phyloP scores from a whole-genome alignment of 2,888 invertebrate genomes.

The Geotrupes spiniger region DNA sequence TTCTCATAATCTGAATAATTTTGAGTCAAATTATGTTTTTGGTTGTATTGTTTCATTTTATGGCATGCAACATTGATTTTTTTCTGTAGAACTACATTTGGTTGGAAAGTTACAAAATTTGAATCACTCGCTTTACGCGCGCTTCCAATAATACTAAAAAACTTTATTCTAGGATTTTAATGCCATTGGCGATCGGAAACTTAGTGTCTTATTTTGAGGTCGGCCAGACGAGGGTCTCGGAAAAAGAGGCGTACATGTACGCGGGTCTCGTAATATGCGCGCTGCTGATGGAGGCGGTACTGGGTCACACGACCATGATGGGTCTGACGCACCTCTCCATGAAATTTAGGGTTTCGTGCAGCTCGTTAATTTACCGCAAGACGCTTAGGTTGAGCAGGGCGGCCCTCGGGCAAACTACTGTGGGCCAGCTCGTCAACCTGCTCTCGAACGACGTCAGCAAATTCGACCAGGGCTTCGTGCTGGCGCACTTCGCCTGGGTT shows the following conservation, averaged over 20 bases:
- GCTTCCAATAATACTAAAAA: no score
- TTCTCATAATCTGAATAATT: no score
- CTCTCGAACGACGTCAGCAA: slow-evolving; percentile 68
- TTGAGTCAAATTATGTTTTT: no score
- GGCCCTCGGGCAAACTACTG: slow-evolving; percentile 61
- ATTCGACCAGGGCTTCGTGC: slow-evolving; percentile 86
- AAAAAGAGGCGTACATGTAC: slow-evolving; percentile 65
- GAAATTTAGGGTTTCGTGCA: slow-evolving; percentile 80
- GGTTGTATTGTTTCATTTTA: no score
- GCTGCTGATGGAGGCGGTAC: slow-evolving; percentile 37
- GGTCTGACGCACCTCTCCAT: slow-evolving; percentile 79
- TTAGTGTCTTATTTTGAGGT: slow-evolving; percentile 62
- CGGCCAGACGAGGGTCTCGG: slow-evolving; percentile 39
- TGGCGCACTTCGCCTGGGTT: slow-evolving; percentile 81
- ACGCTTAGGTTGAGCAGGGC: slow-evolving; percentile 48
- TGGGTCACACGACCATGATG: slow-evolving; percentile 82
- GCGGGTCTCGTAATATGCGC: slow-evolving; percentile 64
- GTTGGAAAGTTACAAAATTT: no score
- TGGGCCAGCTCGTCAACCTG: slow-evolving; percentile 51
- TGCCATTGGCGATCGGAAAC: slow-evolving; percentile 58
- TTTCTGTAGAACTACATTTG: no score
- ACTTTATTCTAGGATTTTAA: slow-evolving; percentile 37
- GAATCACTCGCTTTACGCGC: no score
- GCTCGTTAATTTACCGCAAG: slow-evolving; percentile 81
- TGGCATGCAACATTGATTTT: no score